Evolutionary conservation across 2,797 vertebrate genomes (phyloP).

Genomic region (Pterois miles): DNA sequence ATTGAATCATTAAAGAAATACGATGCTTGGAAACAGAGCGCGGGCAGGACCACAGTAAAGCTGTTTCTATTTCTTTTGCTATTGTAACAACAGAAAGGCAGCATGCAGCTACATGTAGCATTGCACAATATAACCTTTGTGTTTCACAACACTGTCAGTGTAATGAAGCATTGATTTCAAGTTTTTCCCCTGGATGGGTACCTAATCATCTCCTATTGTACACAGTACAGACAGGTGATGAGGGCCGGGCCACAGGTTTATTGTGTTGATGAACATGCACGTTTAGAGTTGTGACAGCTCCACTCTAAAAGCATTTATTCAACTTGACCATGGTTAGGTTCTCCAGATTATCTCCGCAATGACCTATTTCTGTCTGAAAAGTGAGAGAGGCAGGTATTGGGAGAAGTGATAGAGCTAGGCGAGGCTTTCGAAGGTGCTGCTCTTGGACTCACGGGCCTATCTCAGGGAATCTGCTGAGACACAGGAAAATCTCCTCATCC

Average conservation of each 20-base stretch:
- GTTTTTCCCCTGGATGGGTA: slow-evolving; percentile 22
- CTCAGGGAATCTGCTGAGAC: slow-evolving; percentile 20
- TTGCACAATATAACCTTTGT: slow-evolving; percentile 3
- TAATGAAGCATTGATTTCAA: slow-evolving; percentile 32
- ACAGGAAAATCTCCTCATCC: background rate
- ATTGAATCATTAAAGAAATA: slow-evolving; percentile 69
- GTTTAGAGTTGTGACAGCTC: slow-evolving; percentile 53
- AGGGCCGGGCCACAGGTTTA: slow-evolving; percentile 30
- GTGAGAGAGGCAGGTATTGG: slow-evolving; percentile 50
- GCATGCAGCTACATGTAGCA: background rate
- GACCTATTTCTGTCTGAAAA: slow-evolving; percentile 68
- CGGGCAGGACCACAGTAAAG: slow-evolving; percentile 5
- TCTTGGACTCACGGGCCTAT: slow-evolving; percentile 19
- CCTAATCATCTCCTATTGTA: slow-evolving; percentile 19
- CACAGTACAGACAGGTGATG: slow-evolving; percentile 23
- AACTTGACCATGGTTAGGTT: slow-evolving; percentile 47
- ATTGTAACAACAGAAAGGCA: slow-evolving; percentile 16
- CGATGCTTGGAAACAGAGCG: slow-evolving; percentile 19
- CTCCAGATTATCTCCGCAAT: slow-evolving; percentile 57
- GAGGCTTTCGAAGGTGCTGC: slow-evolving; percentile 17
- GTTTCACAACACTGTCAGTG: slow-evolving; percentile 19
- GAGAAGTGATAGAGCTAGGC: slow-evolving; percentile 8
- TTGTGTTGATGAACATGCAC: slow-evolving; percentile 25
- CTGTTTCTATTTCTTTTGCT: background rate
- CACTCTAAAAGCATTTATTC: slow-evolving; percentile 42